Evolutionary conservation across 1,140 invertebrate genomes (phyloP).

Genomic region (Lamellibrachia luymesi): DNA sequence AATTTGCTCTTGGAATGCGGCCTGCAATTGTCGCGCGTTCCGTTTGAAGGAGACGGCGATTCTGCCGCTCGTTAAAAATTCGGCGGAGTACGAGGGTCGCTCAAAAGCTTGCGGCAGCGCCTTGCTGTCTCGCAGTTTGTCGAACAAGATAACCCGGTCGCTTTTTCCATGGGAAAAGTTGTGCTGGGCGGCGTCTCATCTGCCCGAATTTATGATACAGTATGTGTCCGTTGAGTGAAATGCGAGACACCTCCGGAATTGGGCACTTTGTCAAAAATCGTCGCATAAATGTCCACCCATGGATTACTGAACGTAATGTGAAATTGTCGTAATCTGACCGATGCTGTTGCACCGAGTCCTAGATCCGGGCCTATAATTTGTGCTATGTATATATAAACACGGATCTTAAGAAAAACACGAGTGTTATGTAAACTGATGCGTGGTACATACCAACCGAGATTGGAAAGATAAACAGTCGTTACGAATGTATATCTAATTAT

Average conservation of each 20-base stretch:
- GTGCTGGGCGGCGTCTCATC: background rate
- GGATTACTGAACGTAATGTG: background rate
- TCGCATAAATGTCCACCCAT: background rate
- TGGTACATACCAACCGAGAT: background rate
- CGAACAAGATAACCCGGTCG: slow-evolving; percentile 3
- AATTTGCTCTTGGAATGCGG: background rate
- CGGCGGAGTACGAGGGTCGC: background rate
- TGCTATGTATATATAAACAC: too few species aligned
- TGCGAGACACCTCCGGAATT: background rate
- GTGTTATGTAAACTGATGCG: background rate
- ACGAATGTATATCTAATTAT: background rate
- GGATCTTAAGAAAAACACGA: too few species aligned
- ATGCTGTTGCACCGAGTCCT: too few species aligned
- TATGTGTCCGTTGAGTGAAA: too few species aligned
- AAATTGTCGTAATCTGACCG: background rate
- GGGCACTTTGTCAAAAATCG: background rate
- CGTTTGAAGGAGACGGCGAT: background rate
- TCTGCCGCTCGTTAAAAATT: background rate
- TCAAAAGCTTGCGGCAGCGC: background rate
- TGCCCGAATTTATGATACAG: background rate
- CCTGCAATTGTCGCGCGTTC: background rate
- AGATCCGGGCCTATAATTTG: too few species aligned
- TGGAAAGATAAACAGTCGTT: background rate
- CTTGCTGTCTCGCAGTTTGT: background rate
- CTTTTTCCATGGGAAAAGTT: background rate